phyloP scores from a whole-genome alignment of 2,113 vertebrate species.

The Mesoclemmys tuberculata region DNA sequence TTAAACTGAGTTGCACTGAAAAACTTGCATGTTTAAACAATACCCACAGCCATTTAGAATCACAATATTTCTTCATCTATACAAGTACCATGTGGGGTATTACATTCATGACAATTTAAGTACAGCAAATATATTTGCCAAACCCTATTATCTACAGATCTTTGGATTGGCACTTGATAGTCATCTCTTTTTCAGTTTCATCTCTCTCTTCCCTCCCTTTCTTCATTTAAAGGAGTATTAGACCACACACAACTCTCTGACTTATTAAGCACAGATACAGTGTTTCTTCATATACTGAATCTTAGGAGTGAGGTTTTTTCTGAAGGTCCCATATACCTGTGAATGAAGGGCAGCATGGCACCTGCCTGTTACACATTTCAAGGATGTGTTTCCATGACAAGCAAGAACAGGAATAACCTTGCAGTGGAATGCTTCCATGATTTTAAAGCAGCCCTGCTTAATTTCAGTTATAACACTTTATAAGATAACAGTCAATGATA shows the following conservation, averaged over 20 bases:
- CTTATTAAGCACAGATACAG: not conserved
- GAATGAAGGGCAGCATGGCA: not conserved
- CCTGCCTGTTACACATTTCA: not conserved
- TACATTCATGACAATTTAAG: not conserved
- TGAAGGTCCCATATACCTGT: not conserved
- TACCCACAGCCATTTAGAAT: not conserved
- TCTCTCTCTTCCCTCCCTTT: not conserved
- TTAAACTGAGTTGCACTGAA: not conserved
- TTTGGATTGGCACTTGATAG: slow-evolving; percentile 22
- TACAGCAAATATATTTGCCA: not conserved
- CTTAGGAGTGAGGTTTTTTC: not conserved
- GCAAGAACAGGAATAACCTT: not conserved
- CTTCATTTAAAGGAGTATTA: not conserved
- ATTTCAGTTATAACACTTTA: not conserved
- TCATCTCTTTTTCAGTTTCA: slow-evolving; percentile 35
- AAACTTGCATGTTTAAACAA: not conserved
- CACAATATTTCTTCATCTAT: not conserved
- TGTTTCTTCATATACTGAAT: not conserved
- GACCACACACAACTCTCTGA: slow-evolving; percentile 6
- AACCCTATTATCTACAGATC: not conserved
- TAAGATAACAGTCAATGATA: slow-evolving; percentile 20
- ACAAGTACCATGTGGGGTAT: not conserved
- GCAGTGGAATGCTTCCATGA: not conserved
- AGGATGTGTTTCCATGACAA: not conserved
- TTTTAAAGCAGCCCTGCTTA: not conserved